A percentile compares a stretch with the other conserved stretches of the same genome.
Evolutionary conservation across 2,113 vertebrate genomes (phyloP).

Genomic region (Sisor rabdophorus): DNA sequence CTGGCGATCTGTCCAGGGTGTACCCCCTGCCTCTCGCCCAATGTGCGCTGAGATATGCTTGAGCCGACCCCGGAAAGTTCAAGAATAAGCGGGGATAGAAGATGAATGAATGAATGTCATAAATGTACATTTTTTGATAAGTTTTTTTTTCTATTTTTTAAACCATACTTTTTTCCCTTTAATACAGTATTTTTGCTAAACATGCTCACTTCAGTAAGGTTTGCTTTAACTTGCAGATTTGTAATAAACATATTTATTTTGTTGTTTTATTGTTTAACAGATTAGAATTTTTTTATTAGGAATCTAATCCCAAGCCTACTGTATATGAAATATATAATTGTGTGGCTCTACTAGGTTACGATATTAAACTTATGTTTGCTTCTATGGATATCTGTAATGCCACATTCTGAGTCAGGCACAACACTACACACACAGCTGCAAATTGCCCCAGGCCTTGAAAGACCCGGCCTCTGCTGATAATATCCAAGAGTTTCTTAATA

Average conservation of each 20-base stretch:
- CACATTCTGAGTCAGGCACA: neutral
- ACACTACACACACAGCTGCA: neutral
- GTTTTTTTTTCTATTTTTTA: too few species aligned
- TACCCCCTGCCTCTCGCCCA: too few species aligned
- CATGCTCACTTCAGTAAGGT: neutral
- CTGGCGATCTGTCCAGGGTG: too few species aligned
- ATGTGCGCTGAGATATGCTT: too few species aligned
- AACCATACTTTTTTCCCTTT: too few species aligned
- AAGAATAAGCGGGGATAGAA: too few species aligned
- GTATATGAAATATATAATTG: too few species aligned
- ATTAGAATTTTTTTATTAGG: neutral
- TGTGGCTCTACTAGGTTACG: neutral
- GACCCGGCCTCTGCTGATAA: neutral
- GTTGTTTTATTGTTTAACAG: neutral
- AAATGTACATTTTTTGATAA: too few species aligned
- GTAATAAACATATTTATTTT: neutral
- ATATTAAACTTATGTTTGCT: neutral
- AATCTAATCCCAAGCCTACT: neutral
- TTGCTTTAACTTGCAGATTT: slow-evolving; percentile 1
- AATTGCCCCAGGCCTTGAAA: neutral
- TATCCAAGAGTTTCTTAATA: neutral
- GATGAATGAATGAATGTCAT: too few species aligned
- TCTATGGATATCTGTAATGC: slow-evolving; percentile 8
- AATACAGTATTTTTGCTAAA: neutral
- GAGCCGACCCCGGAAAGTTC: too few species aligned